Conservation (phyloP, 2,888 invertebrate species). For the Drosophila acutilabella region DNA sequence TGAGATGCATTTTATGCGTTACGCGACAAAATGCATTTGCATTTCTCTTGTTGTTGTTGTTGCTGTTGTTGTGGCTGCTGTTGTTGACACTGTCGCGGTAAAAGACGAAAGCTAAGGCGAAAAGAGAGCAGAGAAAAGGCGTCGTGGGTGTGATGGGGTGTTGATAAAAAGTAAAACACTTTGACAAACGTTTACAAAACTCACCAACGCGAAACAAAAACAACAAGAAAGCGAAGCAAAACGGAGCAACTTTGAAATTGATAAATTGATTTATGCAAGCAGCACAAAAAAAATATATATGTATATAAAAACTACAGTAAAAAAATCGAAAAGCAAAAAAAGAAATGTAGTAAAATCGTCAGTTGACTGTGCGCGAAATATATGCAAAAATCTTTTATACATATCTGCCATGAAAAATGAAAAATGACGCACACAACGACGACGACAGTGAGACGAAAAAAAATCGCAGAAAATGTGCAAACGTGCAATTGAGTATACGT, state of each 20-base stretch:
- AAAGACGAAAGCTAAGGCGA: conserved; percentile 1
- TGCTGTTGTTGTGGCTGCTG: conserved; percentile 5
- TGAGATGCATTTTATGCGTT: conserved; percentile 66
- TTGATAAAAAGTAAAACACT: conserved; percentile 70
- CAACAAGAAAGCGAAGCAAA: conserved; percentile 44
- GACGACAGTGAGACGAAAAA: conserved; percentile 8
- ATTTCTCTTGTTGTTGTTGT: conserved; percentile 31
- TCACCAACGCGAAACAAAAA: conserved; percentile 59
- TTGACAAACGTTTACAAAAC: conserved; percentile 77
- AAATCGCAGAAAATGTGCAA: conserved; percentile 23
- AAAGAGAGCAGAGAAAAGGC: neutral
- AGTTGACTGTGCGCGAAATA: conserved; percentile 48
- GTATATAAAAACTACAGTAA: conserved; percentile 7
- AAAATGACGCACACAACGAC: conserved; percentile 50
- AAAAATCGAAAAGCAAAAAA: conserved; percentile 8
- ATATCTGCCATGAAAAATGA: conserved; percentile 55
- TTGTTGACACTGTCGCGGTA: conserved; percentile 41
- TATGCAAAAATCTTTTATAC: conserved; percentile 52
- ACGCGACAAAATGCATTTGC: conserved; percentile 74
- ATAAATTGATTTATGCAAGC: conserved; percentile 77
- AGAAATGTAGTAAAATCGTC: conserved; percentile 26
- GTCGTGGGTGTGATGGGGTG: neutral
- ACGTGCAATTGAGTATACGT: conserved; percentile 12
- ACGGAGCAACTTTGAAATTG: conserved; percentile 72
- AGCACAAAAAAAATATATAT: conserved; percentile 31